phyloP scores from a whole-genome alignment of 2,797 vertebrate species.

The Kryptolebias ocellatus region DNA sequence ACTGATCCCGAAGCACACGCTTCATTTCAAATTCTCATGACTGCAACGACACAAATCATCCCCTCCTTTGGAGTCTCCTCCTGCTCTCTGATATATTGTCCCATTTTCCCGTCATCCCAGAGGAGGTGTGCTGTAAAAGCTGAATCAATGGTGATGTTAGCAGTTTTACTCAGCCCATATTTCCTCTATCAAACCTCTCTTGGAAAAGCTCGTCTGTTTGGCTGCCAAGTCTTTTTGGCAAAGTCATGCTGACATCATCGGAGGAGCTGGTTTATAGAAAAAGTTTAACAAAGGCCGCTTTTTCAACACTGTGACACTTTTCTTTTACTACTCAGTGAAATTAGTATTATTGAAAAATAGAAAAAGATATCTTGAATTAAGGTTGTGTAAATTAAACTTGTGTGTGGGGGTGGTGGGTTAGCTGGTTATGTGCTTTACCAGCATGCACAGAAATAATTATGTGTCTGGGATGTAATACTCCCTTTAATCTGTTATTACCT shows the following conservation, averaged over 20 bases:
- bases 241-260: slow-evolving; percentile 62
- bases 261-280: slow-evolving; percentile 21
- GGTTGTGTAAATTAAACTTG: slow-evolving; percentile 45
- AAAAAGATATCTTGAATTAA: slow-evolving; percentile 3
- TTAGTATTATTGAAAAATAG: neutral
- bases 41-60: slow-evolving; percentile 45
- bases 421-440: too few relatives aligned
- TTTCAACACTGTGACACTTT: slow-evolving; percentile 11
- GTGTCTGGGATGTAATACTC: too few relatives aligned
- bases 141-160: slow-evolving; percentile 65
- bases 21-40: slow-evolving; percentile 9
- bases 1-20: slow-evolving; percentile 4
- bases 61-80: slow-evolving; percentile 20
- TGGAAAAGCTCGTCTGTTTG: slow-evolving; percentile 1
- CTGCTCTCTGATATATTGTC: slow-evolving; percentile 54
- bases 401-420: neutral
- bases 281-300: slow-evolving; percentile 16
- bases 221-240: slow-evolving; percentile 53
- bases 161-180: slow-evolving; percentile 64
- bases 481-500: too few relatives aligned
- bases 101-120: slow-evolving; percentile 56
- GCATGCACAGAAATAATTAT: too few relatives aligned
- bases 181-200: slow-evolving; percentile 33
- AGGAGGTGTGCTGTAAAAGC: slow-evolving; percentile 34
- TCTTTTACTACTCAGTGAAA: slow-evolving; percentile 1